These are phyloP conservation scores for Neoaliturus tenellus DNA, from an alignment of 2,888 invertebrate species.

Conservation along the genomic window DNA sequence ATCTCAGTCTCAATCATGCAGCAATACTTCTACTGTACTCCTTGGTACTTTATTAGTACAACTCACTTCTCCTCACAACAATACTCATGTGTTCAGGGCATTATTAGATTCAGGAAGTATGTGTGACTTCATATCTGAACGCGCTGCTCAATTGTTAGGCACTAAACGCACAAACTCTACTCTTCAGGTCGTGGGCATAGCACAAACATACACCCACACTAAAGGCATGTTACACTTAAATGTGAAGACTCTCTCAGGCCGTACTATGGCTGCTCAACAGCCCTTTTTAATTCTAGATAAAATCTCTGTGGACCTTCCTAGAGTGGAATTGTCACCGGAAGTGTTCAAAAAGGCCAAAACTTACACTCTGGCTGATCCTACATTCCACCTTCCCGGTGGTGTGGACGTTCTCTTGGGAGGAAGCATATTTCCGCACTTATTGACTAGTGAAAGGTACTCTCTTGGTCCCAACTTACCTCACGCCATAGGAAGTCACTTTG, in stretches of 20 bases:
- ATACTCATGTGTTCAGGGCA: too few relatives aligned
- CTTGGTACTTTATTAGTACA: too few relatives aligned
- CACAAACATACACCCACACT: neutral
- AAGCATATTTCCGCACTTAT: neutral
- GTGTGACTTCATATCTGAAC: too few relatives aligned
- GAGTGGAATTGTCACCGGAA: neutral
- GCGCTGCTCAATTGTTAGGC: slow-evolving; percentile 14
- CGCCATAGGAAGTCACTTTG: neutral
- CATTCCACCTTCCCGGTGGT: neutral
- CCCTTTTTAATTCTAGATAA: slow-evolving; percentile 1
- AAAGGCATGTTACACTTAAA: neutral
- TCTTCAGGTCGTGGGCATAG: neutral
- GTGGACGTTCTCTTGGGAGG: neutral
- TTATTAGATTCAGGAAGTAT: too few relatives aligned
- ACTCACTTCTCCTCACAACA: too few relatives aligned
- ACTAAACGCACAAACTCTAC: neutral
- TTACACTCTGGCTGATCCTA: neutral
- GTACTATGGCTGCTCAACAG: neutral
- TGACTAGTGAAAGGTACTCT: neutral
- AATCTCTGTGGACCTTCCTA: neutral
- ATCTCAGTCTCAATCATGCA: too few relatives aligned
- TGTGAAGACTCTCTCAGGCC: slow-evolving; percentile 19
- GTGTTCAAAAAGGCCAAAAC: neutral
- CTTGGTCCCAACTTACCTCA: neutral
- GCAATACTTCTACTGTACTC: too few relatives aligned